A percentile compares a stretch with the other conserved stretches of the same genome.
Evolutionary conservation across 1,140 invertebrate species (phyloP).

Genomic region (Drosophila nikananu): DNA sequence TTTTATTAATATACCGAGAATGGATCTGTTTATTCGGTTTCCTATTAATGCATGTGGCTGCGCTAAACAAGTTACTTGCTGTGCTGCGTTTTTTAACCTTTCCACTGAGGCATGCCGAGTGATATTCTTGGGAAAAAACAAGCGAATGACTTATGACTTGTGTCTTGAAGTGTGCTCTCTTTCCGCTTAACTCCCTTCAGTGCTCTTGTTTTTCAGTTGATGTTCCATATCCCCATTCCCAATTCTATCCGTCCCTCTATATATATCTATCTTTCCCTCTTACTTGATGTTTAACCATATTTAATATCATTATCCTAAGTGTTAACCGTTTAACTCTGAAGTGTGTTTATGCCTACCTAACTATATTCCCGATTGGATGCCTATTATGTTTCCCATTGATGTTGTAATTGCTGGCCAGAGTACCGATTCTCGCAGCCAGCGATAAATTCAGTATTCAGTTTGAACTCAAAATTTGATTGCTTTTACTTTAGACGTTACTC

Average conservation of each 20-base stretch:
- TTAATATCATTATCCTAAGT: conserved; percentile 54
- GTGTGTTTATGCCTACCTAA: conserved; percentile 60
- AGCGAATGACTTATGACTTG: conserved; percentile 32
- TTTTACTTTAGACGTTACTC: conserved; percentile 77
- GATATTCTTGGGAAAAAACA: neutral
- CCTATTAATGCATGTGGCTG: conserved; percentile 14
- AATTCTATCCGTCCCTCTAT: conserved; percentile 34
- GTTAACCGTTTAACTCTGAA: conserved; percentile 68
- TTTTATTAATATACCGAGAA: neutral
- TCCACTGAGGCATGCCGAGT: conserved; percentile 51
- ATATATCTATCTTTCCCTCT: conserved; percentile 16
- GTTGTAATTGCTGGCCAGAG: conserved; percentile 72
- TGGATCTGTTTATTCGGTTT: neutral
- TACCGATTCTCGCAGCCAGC: conserved; percentile 13
- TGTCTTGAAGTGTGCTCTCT: conserved; percentile 62
- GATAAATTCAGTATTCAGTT: conserved; percentile 57
- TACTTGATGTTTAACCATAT: conserved; percentile 56
- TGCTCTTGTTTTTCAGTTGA: conserved; percentile 36
- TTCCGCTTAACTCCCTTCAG: conserved; percentile 34
- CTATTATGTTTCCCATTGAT: conserved; percentile 61
- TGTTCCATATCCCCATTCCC: conserved; percentile 38
- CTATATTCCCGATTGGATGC: conserved; percentile 48
- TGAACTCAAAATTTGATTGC: conserved; percentile 66
- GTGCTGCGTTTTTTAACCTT: conserved; percentile 10
- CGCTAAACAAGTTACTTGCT: conserved; percentile 8